phyloP scores from a whole-genome alignment of 2,113 vertebrate species.

The Platycercus adscitus region DNA sequence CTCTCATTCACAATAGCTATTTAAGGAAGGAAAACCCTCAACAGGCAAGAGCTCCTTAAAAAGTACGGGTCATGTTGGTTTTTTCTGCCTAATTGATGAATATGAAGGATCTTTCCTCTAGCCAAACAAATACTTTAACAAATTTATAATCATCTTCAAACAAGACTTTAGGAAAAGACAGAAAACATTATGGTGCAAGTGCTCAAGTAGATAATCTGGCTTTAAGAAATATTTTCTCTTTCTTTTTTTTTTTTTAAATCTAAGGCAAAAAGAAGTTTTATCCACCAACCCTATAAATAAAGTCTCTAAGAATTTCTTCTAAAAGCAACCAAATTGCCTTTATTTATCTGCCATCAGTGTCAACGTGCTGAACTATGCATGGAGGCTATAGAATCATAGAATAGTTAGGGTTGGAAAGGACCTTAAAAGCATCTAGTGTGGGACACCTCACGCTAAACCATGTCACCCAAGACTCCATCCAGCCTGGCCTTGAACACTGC shows the following conservation, averaged over 20 bases:
- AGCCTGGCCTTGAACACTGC: not conserved
- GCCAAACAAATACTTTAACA: not conserved
- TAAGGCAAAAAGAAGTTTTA: constrained; percentile 2
- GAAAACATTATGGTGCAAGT: not conserved
- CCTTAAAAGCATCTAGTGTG: not conserved
- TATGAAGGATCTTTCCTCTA: not conserved
- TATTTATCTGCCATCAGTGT: constrained; percentile 19
- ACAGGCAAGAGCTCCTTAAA: not conserved
- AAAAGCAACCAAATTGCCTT: constrained; percentile 20
- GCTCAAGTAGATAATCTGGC: not conserved
- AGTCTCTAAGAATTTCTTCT: not conserved
- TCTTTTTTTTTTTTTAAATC: not conserved
- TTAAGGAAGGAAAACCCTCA: not conserved
- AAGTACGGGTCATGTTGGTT: not conserved
- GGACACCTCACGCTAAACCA: not conserved
- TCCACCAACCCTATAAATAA: not conserved
- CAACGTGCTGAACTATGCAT: constrained; percentile 50
- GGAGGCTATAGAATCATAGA: not conserved
- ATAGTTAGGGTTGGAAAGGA: not conserved
- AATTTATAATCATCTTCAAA: not conserved
- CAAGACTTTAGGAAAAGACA: not conserved
- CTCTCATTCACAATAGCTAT: not conserved
- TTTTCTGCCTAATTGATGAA: not conserved
- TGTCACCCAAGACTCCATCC: not conserved
- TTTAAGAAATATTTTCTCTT: not conserved